A percentile compares a stretch with the other conserved stretches of the same genome.
Evolutionary conservation across 2,113 vertebrate genomes (phyloP).

Genomic region (cattle (Bos taurus)): DNA sequence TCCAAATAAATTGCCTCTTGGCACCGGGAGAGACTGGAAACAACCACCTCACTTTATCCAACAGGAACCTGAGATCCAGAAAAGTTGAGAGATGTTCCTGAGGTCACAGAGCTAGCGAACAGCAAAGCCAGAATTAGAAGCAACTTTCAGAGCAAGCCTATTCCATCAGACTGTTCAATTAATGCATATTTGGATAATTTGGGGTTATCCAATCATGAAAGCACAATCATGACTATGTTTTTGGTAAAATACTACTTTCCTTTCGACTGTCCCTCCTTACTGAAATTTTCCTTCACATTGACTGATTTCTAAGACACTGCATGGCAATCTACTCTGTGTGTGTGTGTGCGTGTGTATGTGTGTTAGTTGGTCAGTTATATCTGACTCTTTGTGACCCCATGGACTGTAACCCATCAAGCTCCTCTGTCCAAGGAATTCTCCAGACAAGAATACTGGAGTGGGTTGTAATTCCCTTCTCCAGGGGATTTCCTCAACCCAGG

Average conservation of each 20-base stretch:
- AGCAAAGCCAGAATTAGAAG: neutral
- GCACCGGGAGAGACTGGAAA: neutral
- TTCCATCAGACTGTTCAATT: neutral
- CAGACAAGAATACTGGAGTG: neutral
- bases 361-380: neutral
- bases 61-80: neutral
- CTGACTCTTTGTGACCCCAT: neutral
- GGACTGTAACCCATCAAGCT: neutral
- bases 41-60: neutral
- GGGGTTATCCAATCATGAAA: neutral
- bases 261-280: neutral
- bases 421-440: neutral
- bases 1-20: neutral
- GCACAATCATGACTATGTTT: neutral
- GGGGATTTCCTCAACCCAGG: neutral
- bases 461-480: neutral
- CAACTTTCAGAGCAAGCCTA: neutral
- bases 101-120: neutral
- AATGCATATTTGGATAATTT: neutral
- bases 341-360: neutral
- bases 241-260: neutral
- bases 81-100: neutral
- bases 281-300: neutral
- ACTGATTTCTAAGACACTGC: neutral
- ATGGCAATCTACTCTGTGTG: neutral